These are phyloP conservation scores for Pardosa pseudoannulata DNA, from an alignment of 2,888 invertebrate genomes.

Conservation along the genomic window DNA sequence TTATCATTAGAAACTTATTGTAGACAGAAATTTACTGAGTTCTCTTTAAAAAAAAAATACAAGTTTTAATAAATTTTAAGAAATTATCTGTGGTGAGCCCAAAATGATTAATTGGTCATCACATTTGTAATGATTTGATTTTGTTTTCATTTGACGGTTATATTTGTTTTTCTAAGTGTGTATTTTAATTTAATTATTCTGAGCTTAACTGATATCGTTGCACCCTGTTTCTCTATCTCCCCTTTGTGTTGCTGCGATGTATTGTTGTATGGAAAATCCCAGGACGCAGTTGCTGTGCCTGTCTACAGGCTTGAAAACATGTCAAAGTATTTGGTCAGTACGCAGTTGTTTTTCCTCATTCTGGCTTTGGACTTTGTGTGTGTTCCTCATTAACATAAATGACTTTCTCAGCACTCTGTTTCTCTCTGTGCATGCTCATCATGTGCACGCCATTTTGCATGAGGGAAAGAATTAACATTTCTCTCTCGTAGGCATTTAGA, in stretches of 20 bases:
- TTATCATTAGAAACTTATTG: too few relatives aligned
- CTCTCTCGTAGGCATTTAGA: too few relatives aligned
- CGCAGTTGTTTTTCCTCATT: conserved; percentile 69
- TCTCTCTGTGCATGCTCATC: conserved; percentile 47
- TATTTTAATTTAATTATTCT: background rate
- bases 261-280: conserved; percentile 46
- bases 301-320: conserved; percentile 73
- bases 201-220: conserved; percentile 29
- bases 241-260: conserved; percentile 43
- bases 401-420: conserved; percentile 30
- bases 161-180: too few relatives aligned
- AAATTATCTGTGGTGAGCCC: too few relatives aligned
- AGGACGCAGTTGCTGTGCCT: conserved; percentile 74
- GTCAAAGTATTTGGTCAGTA: conserved; percentile 74
- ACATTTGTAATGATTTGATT: too few relatives aligned
- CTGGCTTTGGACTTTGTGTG: conserved; percentile 59
- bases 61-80: too few relatives aligned
- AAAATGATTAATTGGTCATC: too few relatives aligned
- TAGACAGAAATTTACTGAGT: background rate
- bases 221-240: conserved; percentile 61
- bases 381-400: conserved; percentile 43
- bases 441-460: conserved; percentile 64
- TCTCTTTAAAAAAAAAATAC: too few relatives aligned
- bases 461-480: background rate
- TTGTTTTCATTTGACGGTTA: too few relatives aligned